These are phyloP conservation scores for Ormyrus labotus DNA, from an alignment of 2,888 invertebrate species.

Conservation along the genomic window DNA sequence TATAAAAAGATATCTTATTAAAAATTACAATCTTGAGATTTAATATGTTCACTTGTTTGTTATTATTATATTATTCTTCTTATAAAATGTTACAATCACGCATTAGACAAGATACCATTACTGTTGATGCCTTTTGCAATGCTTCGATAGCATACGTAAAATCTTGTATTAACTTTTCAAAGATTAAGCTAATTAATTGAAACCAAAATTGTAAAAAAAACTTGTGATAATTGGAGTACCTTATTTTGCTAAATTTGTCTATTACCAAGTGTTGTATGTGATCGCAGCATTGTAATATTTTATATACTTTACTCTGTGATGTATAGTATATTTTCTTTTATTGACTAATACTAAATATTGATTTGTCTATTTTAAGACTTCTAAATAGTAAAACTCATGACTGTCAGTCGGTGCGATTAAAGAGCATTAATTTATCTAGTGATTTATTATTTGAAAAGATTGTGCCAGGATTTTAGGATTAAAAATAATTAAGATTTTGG, in stretches of 20 bases:
- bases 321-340: slow-evolving; percentile 59
- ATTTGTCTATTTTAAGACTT: slow-evolving; percentile 26
- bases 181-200: not conserved
- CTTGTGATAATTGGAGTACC: slow-evolving; percentile 38
- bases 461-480: not conserved
- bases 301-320: slow-evolving; percentile 63
- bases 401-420: slow-evolving; percentile 30
- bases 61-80: slow-evolving; percentile 47
- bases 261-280: slow-evolving; percentile 23
- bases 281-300: slow-evolving; percentile 36
- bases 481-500: slow-evolving; percentile 10
- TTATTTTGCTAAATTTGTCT: slow-evolving; percentile 21
- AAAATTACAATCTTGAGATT: slow-evolving; percentile 17
- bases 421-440: slow-evolving; percentile 37
- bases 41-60: slow-evolving; percentile 50
- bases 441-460: slow-evolving; percentile 16
- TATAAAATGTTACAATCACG: slow-evolving; percentile 40
- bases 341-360: slow-evolving; percentile 34
- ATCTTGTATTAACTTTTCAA: slow-evolving; percentile 5
- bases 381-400: slow-evolving; percentile 24
- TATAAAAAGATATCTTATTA: slow-evolving; percentile 32
- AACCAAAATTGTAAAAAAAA: slow-evolving; percentile 2
- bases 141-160: slow-evolving; percentile 32
- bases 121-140: slow-evolving; percentile 48
- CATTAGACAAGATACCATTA: slow-evolving; percentile 41